Evolutionary conservation across 2,113 vertebrate species (phyloP).

Genomic region (Rhipidura dahli): DNA sequence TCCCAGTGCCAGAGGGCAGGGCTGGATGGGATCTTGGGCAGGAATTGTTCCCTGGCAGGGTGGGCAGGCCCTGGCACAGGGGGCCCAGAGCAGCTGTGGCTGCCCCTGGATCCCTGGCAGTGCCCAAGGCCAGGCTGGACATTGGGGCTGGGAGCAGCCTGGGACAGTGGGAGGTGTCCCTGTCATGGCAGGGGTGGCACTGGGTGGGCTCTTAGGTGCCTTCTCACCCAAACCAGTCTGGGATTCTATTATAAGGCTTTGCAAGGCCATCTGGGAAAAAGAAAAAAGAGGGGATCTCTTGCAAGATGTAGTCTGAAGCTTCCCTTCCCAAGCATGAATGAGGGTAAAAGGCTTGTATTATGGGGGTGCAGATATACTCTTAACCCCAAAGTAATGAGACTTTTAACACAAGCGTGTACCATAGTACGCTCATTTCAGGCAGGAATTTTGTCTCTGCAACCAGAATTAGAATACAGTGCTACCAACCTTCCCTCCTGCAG

Average conservation of each 20-base stretch:
- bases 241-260: background rate
- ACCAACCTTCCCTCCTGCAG: background rate
- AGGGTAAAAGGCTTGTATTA: background rate
- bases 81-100: background rate
- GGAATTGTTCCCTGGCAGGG: background rate
- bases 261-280: background rate
- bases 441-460: background rate
- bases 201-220: too few relatives aligned
- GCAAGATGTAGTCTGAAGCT: background rate
- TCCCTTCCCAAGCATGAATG: background rate
- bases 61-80: background rate
- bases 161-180: background rate
- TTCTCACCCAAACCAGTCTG: background rate
- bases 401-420: too few relatives aligned
- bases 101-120: background rate
- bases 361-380: background rate
- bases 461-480: background rate
- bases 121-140: background rate
- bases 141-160: background rate
- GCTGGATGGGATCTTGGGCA: background rate
- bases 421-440: background rate
- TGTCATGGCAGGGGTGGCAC: background rate
- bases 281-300: background rate
- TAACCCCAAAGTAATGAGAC: background rate
- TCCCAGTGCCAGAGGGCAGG: too few relatives aligned